Percentiles rank a stretch among this genome's conserved stretches.
Evolutionary conservation across 2,113 vertebrate species (phyloP).

Genomic region (Clarias magur): DNA sequence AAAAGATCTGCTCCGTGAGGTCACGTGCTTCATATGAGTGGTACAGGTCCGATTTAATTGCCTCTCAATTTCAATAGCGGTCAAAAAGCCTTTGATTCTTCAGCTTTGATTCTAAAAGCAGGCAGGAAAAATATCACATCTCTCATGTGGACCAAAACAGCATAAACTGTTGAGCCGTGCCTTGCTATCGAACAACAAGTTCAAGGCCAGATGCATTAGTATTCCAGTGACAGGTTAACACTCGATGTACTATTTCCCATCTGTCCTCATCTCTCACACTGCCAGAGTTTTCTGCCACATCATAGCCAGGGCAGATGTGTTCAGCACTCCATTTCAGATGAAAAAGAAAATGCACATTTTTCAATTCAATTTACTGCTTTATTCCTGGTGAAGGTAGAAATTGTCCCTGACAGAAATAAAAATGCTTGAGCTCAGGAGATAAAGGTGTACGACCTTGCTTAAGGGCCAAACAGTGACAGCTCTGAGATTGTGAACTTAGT

Average conservation of each 20-base stretch:
- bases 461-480: neutral
- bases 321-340: neutral
- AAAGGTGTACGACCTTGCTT: neutral
- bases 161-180: neutral
- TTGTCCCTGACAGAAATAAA: neutral
- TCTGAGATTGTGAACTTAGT: neutral
- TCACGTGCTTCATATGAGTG: neutral
- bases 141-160: neutral
- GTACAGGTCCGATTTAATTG: neutral
- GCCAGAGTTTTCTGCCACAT: neutral
- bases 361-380: neutral
- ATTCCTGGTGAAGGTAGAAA: neutral
- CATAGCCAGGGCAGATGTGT: neutral
- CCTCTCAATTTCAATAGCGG: neutral
- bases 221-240: slow-evolving; percentile 1
- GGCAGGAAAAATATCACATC: neutral
- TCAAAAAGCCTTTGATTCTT: neutral
- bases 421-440: neutral
- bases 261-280: neutral
- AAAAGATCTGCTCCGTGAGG: neutral
- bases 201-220: neutral
- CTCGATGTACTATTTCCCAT: neutral
- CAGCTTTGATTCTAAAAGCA: neutral
- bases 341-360: neutral
- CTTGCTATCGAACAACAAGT: neutral